These are phyloP conservation scores for Sminthurinus aureus DNA, from an alignment of 2,888 invertebrate genomes.

Conservation along the genomic window DNA sequence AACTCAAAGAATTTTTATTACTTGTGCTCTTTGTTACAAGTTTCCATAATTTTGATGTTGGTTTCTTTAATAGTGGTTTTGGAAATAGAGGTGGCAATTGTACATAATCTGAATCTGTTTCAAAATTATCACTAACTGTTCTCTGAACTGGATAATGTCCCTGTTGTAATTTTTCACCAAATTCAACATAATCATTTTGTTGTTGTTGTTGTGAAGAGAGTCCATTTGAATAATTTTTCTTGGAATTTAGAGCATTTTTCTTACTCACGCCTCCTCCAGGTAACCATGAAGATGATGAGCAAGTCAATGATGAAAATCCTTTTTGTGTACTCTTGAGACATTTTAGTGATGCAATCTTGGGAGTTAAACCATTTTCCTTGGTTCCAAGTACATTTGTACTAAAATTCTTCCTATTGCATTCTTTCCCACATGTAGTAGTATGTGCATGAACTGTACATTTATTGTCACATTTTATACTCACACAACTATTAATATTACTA, in stretches of 20 bases:
- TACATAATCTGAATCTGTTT: constrained; percentile 90
- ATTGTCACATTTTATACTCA: neutral
- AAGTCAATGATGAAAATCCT: constrained; percentile 12
- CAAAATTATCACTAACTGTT: constrained; percentile 81
- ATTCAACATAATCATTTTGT: constrained; percentile 55
- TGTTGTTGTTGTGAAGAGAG: constrained; percentile 30
- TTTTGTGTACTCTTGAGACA: constrained; percentile 53
- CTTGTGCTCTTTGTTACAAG: constrained; percentile 45
- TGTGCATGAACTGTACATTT: neutral
- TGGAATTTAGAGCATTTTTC: constrained; percentile 38
- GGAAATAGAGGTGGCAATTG: constrained; percentile 67
- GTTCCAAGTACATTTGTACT: constrained; percentile 36
- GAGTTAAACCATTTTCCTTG: constrained; percentile 54
- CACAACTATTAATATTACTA: neutral
- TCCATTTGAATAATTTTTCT: constrained; percentile 37
- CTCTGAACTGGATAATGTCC: constrained; percentile 57
- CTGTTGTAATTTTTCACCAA: constrained; percentile 57
- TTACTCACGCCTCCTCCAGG: constrained; percentile 33
- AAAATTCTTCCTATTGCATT: constrained; percentile 24
- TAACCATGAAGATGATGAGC: constrained; percentile 1
- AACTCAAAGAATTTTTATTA: constrained; percentile 1
- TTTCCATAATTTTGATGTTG: constrained; percentile 58
- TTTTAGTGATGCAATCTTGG: constrained; percentile 58
- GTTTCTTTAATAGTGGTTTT: constrained; percentile 54
- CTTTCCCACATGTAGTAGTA: neutral